Base-by-base conservation (phyloP, 1,140 invertebrate genomes). In the Mamestra configurata region DNA sequence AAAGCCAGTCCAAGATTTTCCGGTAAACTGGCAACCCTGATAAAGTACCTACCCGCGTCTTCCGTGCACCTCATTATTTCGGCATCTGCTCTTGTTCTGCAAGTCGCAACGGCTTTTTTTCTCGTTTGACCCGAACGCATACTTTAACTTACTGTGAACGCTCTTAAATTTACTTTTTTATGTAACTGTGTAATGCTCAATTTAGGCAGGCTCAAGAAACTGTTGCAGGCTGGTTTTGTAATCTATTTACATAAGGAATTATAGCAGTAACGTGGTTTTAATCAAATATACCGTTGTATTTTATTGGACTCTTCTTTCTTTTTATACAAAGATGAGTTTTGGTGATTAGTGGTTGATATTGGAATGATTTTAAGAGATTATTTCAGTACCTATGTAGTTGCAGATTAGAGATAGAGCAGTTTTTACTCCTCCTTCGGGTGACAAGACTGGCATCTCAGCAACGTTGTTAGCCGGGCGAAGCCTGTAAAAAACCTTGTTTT, bases 31-130 rank as follows among this genome's bases (percentile, higher is more conserved):
- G 40, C 49, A 53, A 72, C 49, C 68, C 68, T 51, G 31, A 8
- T 35, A 15, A 43, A 85, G 82, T 82, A 83, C n/a, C n/a, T n/a
- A 86, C 86, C 81, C 82, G 82, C 83, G 84, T 86, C 80, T 84
- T 88, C 84, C 71, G 80, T 53, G 78, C 81, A 84, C 81, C 89
- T 92, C 87, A 88, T 92, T 92, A 92, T 89, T 89, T 83, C 78
- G 89, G 86, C 85, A 90, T 90, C 81, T 86, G 88, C 84, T 90
- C 87, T 89, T 82, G 85, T 90, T 90, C 89, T 57, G 83, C 72
- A 79, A 82, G 78, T 81, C 68, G 35, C 66, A 49, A 79, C 82
- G 68, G 73, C 72, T 68, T 75, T 75, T 73, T 82, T 86, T 86
- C 78, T 79, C 24, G 37, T 76, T 77, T 77, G 72, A 18, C 6